These are phyloP conservation scores for Coleophora flavipennella DNA, from an alignment of 2,888 invertebrate species.

Conservation along the genomic window DNA sequence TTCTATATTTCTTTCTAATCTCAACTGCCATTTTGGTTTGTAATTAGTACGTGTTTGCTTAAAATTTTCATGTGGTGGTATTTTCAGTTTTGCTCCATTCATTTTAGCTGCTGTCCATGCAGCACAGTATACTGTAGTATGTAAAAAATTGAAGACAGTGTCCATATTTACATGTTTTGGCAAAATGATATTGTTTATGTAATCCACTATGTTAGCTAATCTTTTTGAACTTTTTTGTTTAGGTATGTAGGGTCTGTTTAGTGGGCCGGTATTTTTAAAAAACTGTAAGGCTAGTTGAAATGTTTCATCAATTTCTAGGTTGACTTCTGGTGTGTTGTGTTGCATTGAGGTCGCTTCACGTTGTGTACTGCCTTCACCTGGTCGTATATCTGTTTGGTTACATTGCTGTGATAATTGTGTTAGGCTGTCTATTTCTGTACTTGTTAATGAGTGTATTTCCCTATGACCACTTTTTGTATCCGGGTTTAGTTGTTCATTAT, in stretches of 20 bases:
- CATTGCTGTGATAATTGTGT: too few relatives aligned
- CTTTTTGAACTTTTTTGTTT: not conserved
- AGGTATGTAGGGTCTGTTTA: not conserved
- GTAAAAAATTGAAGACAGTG: not conserved
- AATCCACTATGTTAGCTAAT: not conserved
- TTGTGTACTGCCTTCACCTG: too few relatives aligned
- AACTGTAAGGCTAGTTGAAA: not conserved
- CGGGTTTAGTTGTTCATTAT: too few relatives aligned
- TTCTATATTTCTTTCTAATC: slow-evolving; percentile 7
- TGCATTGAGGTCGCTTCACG: too few relatives aligned
- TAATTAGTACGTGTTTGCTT: not conserved
- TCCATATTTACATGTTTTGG: slow-evolving; percentile 2
- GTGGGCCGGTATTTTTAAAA: not conserved
- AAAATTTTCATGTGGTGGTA: not conserved
- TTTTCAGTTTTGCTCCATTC: not conserved
- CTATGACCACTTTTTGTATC: too few relatives aligned
- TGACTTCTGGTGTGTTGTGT: too few relatives aligned
- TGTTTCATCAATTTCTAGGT: not conserved
- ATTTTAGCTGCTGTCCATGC: too few relatives aligned
- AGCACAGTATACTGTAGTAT: slow-evolving; percentile 6
- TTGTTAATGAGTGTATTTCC: too few relatives aligned
- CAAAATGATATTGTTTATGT: slow-evolving; percentile 1
- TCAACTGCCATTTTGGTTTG: slow-evolving; percentile 8
- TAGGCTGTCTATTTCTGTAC: too few relatives aligned
- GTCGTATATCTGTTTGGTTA: too few relatives aligned